These are phyloP conservation scores for Ammodramus savannarum DNA, from an alignment of 2,113 vertebrate genomes.

Conservation along the genomic window DNA sequence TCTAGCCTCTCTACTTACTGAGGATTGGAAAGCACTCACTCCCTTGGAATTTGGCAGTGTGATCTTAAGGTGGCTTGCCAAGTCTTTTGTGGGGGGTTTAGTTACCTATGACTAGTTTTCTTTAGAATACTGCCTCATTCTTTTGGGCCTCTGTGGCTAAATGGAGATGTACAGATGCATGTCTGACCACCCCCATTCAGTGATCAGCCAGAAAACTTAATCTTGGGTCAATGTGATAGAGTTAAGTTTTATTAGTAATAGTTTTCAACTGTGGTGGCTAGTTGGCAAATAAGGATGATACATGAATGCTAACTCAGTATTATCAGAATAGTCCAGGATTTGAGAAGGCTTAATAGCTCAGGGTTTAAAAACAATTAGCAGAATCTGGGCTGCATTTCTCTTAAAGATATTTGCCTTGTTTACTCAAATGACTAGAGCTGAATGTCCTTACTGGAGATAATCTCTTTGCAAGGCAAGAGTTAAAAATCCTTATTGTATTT, in stretches of 20 bases:
- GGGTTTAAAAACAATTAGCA: constrained; percentile 2
- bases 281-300: background rate
- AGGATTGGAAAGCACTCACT: background rate
- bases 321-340: background rate
- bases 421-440: background rate
- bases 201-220: constrained; percentile 13
- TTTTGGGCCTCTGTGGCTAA: background rate
- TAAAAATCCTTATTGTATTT: constrained; percentile 5
- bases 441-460: background rate
- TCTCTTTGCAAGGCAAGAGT: background rate
- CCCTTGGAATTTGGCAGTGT: background rate
- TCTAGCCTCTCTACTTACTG: background rate
- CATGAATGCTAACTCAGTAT: background rate
- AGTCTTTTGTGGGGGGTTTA: constrained; percentile 23
- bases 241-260: background rate
- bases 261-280: background rate
- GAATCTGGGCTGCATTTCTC: background rate
- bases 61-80: background rate
- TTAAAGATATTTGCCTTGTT: background rate
- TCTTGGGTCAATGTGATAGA: background rate
- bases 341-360: background rate
- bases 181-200: background rate
- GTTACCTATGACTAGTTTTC: constrained; percentile 34
- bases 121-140: constrained; percentile 31
- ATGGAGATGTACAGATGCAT: constrained; percentile 15